A percentile compares a stretch with the other conserved stretches of the same genome.
Evolutionary conservation across 2,888 invertebrate species (phyloP).

Genomic region (Stenoptilia bipunctidactyla): DNA sequence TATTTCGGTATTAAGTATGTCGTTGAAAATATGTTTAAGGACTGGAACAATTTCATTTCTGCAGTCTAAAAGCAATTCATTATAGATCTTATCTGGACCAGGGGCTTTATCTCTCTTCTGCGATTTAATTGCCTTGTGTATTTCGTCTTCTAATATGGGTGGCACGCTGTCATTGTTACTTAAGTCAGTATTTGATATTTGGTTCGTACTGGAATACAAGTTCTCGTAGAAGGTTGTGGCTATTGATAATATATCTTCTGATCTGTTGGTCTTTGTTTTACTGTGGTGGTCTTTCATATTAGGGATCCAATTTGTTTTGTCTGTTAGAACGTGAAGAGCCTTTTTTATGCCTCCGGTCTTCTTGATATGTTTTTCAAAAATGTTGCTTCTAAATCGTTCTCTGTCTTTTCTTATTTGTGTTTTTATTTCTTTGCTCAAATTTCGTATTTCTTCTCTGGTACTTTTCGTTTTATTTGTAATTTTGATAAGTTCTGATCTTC

Average conservation of each 20-base stretch:
- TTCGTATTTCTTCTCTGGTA: background rate
- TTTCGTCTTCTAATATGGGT: background rate
- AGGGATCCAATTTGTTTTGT: background rate
- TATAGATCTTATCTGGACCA: background rate
- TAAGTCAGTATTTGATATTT: too few relatives aligned
- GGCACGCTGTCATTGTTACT: too few relatives aligned
- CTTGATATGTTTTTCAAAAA: too few relatives aligned
- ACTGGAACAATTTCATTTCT: background rate
- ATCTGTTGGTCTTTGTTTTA: too few relatives aligned
- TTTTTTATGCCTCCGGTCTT: too few relatives aligned
- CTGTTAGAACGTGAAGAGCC: too few relatives aligned
- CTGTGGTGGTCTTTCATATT: background rate
- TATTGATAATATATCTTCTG: too few relatives aligned
- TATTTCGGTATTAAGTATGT: constrained; percentile 5
- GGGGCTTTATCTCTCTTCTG: constrained; percentile 3
- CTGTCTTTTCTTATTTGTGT: too few relatives aligned
- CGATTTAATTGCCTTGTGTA: constrained; percentile 1
- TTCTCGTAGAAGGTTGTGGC: too few relatives aligned
- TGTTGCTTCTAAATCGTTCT: too few relatives aligned
- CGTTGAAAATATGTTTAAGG: constrained; percentile 8
- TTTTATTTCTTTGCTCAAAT: background rate
- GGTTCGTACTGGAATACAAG: too few relatives aligned
- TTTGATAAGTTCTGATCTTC: background rate
- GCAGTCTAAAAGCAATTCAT: background rate
- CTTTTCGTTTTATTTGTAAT: background rate